Conservation (phyloP, 1,140 invertebrate genomes). For the Drosophila orosa region DNA sequence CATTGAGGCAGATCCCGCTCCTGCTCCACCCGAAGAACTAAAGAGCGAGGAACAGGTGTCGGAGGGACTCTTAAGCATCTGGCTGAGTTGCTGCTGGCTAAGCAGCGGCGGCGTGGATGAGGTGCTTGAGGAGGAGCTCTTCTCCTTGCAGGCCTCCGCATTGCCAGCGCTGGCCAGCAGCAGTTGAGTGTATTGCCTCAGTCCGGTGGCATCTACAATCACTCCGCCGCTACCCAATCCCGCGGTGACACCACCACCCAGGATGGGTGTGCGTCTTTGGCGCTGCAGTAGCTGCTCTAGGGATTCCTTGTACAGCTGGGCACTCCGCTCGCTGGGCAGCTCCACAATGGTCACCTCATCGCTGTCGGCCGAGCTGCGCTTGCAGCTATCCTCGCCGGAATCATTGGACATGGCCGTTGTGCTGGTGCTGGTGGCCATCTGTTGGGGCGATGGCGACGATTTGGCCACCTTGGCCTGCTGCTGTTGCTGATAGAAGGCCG, state of each 20-base stretch:
- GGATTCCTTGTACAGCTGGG: conserved; percentile 77
- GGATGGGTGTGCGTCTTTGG: conserved; percentile 22
- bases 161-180: conserved; percentile 51
- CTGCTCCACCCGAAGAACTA: conserved; percentile 31
- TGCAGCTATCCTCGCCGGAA: conserved; percentile 36
- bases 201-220: conserved; percentile 62
- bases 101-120: conserved; percentile 81
- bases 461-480: conserved; percentile 60
- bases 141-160: conserved; percentile 78
- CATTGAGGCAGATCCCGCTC: not conserved
- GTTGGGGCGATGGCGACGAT: conserved; percentile 71
- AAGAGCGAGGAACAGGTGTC: conserved; percentile 81
- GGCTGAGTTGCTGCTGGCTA: conserved; percentile 73
- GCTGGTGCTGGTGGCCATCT: conserved; percentile 70
- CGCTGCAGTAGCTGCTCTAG: conserved; percentile 77
- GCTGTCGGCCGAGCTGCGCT: conserved; percentile 54
- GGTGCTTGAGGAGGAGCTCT: conserved; percentile 84
- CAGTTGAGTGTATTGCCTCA: conserved; percentile 74
- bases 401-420: conserved; percentile 34
- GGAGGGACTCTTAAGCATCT: conserved; percentile 80
- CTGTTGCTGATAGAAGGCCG: conserved; percentile 58
- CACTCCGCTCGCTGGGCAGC: conserved; percentile 61
- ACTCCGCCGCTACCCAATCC: conserved; percentile 21
- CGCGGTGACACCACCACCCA: not conserved
- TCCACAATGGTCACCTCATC: conserved; percentile 75